Evolutionary conservation across 2,888 invertebrate genomes (phyloP), one percentile per base, ranked within the genome.

Genomic region (Drosophila putrida): DNA sequence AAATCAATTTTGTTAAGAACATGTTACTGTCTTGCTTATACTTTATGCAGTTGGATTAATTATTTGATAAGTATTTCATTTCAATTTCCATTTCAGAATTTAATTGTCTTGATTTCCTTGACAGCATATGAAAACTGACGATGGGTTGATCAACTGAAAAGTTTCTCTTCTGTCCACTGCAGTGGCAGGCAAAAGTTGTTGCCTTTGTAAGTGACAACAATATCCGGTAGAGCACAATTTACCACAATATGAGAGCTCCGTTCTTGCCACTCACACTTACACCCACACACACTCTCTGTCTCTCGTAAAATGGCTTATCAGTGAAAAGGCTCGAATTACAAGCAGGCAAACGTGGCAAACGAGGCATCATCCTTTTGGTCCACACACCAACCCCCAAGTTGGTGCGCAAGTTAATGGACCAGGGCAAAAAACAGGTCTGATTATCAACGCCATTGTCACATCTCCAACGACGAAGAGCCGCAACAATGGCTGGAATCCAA

Each of bases 361-460:
- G 39, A 58, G 47, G 33, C 53, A 51, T 63, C 51, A 57, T 63
- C 65, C 71, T 76, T 63, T 61, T n/a, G 10, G 39, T 54, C 51
- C 69, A 50, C 49, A 25, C 57, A 27, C 55, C 15, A 44, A 50
- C 38, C 6, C 25, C 25, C 43, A 54, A 20, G 20, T 39, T 50
- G 27, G 15, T 25, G 27, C 53, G 50, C 75, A 75, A 64, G 51
- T 73, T 75, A 75, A 75, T 69, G 75, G 69, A 58, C 49, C 71
- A 47, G 33, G 20, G 2, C 58, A 53, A 49, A 66, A 54, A 58
- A 58, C 27, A 44, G 68, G 41, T 44, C 65, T 78, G 66, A 64
- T 77, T 83, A 86, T 83, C 81, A 81, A 75, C 75, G 69, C 69
- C 79, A 86, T 86, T 83, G 83, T 86, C 83, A 86, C 86, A 83